Evolutionary conservation across 2,797 vertebrate genomes (phyloP).

Genomic region (Malacoctenus gilli): DNA sequence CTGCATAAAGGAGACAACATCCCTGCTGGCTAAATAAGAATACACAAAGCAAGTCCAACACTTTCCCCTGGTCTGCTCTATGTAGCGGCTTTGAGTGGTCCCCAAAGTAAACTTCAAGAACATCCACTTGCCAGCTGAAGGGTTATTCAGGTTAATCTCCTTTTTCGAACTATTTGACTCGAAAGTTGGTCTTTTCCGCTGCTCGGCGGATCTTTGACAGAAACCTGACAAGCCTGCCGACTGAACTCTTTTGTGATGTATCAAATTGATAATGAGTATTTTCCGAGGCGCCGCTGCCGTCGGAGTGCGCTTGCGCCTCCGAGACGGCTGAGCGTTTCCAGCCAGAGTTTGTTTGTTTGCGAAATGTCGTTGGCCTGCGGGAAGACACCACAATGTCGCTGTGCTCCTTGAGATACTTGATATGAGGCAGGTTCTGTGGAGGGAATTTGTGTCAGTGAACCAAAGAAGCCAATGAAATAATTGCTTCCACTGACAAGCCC

Average conservation of each 20-base stretch:
- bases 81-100: conserved; percentile 28
- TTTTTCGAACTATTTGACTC: no score
- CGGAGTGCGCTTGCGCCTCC: not conserved
- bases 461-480: conserved; percentile 41
- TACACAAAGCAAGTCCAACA: no score
- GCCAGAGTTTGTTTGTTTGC: conserved; percentile 64
- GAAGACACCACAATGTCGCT: conserved; percentile 19
- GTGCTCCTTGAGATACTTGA: conserved; percentile 41
- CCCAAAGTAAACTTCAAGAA: conserved; percentile 28
- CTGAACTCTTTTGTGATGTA: conserved; percentile 12
- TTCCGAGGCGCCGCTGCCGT: conserved; percentile 17
- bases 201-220: no score
- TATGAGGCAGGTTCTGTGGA: conserved; percentile 36
- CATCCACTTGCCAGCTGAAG: conserved; percentile 13
- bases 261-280: conserved; percentile 24
- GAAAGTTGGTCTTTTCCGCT: no score
- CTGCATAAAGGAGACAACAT: no score
- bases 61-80: no score
- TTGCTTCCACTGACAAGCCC: conserved; percentile 45
- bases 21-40: no score
- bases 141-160: conserved; percentile 25
- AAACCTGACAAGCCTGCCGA: conserved; percentile 2
- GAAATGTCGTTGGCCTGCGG: conserved; percentile 38
- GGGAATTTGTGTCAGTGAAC: conserved; percentile 36
- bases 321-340: conserved; percentile 59